Evolutionary conservation across 2,888 invertebrate genomes (phyloP).

Genomic region (Fragum whitleyi): DNA sequence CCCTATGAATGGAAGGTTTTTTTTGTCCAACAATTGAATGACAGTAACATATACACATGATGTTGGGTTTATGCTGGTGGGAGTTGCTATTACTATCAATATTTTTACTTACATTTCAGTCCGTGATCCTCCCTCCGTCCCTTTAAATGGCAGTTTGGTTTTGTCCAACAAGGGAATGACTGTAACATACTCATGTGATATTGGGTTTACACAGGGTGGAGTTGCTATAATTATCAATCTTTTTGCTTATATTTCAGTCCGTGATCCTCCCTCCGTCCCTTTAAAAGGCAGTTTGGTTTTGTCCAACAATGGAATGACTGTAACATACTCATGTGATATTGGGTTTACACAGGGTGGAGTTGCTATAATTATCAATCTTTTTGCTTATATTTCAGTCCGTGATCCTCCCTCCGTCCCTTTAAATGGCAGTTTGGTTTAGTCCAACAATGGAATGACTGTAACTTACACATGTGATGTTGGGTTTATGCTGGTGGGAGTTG

Average conservation of each 20-base stretch:
- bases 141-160: slow-evolving; percentile 30
- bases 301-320: slow-evolving; percentile 23
- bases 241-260: neutral
- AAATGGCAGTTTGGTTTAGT: slow-evolving; percentile 28
- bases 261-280: slow-evolving; percentile 20
- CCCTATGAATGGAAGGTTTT: slow-evolving; percentile 34
- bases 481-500: slow-evolving; percentile 27
- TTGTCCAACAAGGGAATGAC: slow-evolving; percentile 25
- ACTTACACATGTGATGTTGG: slow-evolving; percentile 24
- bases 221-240: no score
- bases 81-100: no score
- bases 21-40: slow-evolving; percentile 19
- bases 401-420: slow-evolving; percentile 16
- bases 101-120: neutral
- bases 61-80: slow-evolving; percentile 33
- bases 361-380: no score
- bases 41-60: slow-evolving; percentile 21
- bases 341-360: slow-evolving; percentile 28
- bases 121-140: slow-evolving; percentile 18
- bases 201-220: slow-evolving; percentile 31
- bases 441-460: slow-evolving; percentile 22
- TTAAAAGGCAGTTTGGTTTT: slow-evolving; percentile 30
- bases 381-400: neutral
- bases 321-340: slow-evolving; percentile 17
- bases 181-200: slow-evolving; percentile 20